Conservation (phyloP, 2,888 invertebrate species). For the Drosophila kokeensis region DNA sequence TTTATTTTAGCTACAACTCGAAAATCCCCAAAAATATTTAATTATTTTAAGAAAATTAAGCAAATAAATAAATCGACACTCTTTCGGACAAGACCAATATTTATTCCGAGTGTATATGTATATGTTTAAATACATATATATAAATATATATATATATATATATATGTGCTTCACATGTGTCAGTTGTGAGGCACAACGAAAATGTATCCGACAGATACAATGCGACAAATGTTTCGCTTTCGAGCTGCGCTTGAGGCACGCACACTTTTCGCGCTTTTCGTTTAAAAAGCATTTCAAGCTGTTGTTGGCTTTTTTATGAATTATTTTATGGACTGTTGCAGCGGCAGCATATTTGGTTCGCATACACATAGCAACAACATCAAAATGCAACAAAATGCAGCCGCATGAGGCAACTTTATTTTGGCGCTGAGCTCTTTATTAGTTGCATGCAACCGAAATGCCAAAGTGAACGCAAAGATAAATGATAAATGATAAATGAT, state of each 20-base stretch:
- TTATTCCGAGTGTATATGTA: background rate
- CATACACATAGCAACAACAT: slow-evolving; percentile 11
- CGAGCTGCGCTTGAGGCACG: slow-evolving; percentile 72
- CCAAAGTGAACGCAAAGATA: slow-evolving; percentile 36
- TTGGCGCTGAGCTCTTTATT: slow-evolving; percentile 69
- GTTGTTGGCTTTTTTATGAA: slow-evolving; percentile 57
- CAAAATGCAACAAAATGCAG: slow-evolving; percentile 13
- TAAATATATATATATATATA: slow-evolving; percentile 3
- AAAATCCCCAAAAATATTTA: background rate
- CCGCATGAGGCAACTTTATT: slow-evolving; percentile 42
- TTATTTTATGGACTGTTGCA: slow-evolving; percentile 67
- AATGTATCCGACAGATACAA: slow-evolving; percentile 76
- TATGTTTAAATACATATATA: background rate
- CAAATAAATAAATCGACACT: background rate
- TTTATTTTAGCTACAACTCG: background rate
- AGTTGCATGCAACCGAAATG: slow-evolving; percentile 46
- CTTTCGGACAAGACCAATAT: background rate
- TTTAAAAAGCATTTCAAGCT: slow-evolving; percentile 60
- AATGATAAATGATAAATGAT: slow-evolving; percentile 54
- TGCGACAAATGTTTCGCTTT: slow-evolving; percentile 46
- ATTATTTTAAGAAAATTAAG: background rate
- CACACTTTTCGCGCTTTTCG: slow-evolving; percentile 68
- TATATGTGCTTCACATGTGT: slow-evolving; percentile 64
- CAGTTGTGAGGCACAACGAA: slow-evolving; percentile 58
- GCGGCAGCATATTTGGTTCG: slow-evolving; percentile 39